phyloP scores from a whole-genome alignment of 2,888 invertebrate genomes.

The Aspidapion aeneum region DNA sequence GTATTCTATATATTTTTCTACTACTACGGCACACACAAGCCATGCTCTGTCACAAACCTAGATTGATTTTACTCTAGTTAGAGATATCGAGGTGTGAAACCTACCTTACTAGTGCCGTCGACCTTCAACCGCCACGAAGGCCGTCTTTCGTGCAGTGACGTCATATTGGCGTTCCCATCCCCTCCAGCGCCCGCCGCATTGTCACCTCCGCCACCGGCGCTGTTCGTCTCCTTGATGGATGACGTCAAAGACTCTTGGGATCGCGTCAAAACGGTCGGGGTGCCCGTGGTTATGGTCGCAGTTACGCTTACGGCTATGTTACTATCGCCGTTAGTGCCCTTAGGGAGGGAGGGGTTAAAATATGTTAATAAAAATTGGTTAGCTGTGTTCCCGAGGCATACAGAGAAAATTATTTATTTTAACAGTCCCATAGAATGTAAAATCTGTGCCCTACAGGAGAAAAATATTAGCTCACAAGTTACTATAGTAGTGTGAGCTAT shows the following conservation, averaged over 20 bases:
- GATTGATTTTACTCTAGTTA: no score
- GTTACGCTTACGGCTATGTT: slow-evolving; percentile 43
- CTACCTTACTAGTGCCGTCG: slow-evolving; percentile 90
- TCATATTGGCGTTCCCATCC: slow-evolving; percentile 12
- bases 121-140: slow-evolving; percentile 90
- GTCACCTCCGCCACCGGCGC: slow-evolving; percentile 15
- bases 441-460: no score
- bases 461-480: no score
- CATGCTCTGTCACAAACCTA: no score
- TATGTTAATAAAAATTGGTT: no score
- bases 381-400: no score
- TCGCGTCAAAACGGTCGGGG: slow-evolving; percentile 39
- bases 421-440: no score
- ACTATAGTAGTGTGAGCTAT: no score
- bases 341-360: slow-evolving; percentile 33
- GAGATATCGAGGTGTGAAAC: no score
- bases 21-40: no score
- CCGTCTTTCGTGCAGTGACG: slow-evolving; percentile 64
- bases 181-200: slow-evolving; percentile 14
- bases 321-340: slow-evolving; percentile 41
- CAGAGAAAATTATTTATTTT: no score
- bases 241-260: slow-evolving; percentile 8
- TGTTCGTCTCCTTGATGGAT: slow-evolving; percentile 11
- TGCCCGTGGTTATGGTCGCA: slow-evolving; percentile 56
- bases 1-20: no score